Evolutionary conservation across 2,113 vertebrate genomes (phyloP).

Genomic region (Pachycephala philippinensis): DNA sequence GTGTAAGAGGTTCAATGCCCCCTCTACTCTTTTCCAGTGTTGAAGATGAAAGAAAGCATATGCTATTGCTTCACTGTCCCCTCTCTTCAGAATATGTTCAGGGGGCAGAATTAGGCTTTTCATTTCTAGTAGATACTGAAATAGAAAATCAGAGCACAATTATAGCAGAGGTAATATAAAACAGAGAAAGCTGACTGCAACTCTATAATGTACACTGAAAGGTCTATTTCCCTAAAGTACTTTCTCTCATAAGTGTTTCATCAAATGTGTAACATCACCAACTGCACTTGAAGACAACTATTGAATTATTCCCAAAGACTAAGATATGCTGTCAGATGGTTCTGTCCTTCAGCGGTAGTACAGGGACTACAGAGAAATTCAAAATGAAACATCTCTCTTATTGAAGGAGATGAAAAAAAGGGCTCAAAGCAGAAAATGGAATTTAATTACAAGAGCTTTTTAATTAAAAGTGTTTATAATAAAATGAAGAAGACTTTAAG

Average conservation of each 20-base stretch:
- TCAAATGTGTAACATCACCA: constrained; percentile 10
- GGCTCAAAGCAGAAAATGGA: background rate
- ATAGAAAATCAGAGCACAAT: constrained; percentile 57
- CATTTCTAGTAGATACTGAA: constrained; percentile 98
- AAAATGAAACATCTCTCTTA: background rate
- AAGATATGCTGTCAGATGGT: constrained; percentile 17
- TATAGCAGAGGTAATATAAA: constrained; percentile 24
- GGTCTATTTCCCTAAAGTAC: constrained; percentile 26
- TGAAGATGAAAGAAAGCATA: constrained; percentile 98
- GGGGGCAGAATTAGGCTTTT: constrained; percentile 98
- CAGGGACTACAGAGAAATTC: background rate
- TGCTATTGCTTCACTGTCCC: constrained; percentile 98
- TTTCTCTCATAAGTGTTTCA: constrained; percentile 15
- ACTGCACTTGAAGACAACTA: constrained; percentile 43
- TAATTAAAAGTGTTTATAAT: background rate
- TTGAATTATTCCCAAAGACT: background rate
- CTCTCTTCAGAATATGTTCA: constrained; percentile 97
- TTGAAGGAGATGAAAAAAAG: background rate
- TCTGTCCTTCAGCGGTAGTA: background rate
- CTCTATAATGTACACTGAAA: background rate
- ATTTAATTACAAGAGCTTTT: background rate
- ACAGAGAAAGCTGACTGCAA: background rate
- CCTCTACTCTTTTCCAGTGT: constrained; percentile 98
- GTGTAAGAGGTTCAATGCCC: constrained; percentile 96
- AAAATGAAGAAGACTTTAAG: background rate